Percentiles rank a stretch among this genome's conserved stretches.
Conservation (phyloP, 2,888 invertebrate genomes). For the Apodemia zela region DNA sequence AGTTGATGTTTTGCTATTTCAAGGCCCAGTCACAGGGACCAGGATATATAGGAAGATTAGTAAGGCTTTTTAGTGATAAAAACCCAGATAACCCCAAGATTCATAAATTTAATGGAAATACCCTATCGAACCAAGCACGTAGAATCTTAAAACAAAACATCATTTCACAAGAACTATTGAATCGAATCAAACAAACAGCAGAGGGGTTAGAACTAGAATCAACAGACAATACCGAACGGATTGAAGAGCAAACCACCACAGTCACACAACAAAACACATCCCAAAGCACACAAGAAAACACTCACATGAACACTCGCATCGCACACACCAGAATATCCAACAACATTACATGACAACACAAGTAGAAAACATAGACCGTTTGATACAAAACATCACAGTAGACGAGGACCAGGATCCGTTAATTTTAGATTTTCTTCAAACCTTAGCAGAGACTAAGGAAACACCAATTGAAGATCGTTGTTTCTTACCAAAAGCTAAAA, state of each 20-base stretch:
- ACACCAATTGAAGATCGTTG: not conserved
- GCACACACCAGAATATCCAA: too few species aligned
- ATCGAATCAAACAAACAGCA: not conserved
- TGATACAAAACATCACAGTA: not conserved
- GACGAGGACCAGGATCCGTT: not conserved
- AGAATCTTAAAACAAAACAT: not conserved
- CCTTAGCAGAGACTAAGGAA: not conserved
- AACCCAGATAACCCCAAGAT: too few species aligned
- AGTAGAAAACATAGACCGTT: too few species aligned
- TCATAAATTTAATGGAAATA: constrained; percentile 24
- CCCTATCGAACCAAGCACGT: constrained; percentile 19
- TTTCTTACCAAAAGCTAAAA: not conserved
- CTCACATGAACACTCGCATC: too few species aligned
- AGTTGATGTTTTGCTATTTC: too few species aligned
- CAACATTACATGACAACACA: too few species aligned
- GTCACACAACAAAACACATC: too few species aligned
- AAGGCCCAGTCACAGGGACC: not conserved
- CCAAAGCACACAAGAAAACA: too few species aligned
- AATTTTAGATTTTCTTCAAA: not conserved
- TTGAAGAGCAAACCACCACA: too few species aligned
- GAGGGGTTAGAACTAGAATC: not conserved
- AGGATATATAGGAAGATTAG: too few species aligned
- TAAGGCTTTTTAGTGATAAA: too few species aligned
- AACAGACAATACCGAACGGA: too few species aligned
- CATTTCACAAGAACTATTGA: not conserved